Conservation (phyloP, 37 sponge, comb jelly and placozoan species). For the Tethya wilhelma region DNA sequence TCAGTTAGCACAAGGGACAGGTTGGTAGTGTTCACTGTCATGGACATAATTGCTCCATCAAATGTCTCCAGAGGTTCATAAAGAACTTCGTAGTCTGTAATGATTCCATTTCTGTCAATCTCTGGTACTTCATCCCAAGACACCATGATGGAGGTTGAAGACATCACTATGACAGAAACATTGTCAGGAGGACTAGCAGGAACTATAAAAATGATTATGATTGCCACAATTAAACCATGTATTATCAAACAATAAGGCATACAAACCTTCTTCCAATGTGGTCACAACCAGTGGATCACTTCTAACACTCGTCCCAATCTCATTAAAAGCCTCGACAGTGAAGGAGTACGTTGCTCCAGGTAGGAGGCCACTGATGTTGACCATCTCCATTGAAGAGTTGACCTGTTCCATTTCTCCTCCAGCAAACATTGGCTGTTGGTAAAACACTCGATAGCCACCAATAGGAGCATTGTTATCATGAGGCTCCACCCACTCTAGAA, state of each 20-base stretch:
- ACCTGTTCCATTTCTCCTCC: conserved; percentile 5
- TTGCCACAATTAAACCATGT: neutral
- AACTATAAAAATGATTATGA: too few relatives aligned
- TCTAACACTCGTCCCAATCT: conserved; percentile 34
- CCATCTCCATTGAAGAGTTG: conserved; percentile 4
- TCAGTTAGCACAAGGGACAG: neutral
- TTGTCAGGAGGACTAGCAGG: conserved; percentile 11
- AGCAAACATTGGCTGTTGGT: conserved; percentile 31
- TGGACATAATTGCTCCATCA: neutral
- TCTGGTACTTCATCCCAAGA: conserved; percentile 24
- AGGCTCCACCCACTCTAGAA: conserved; percentile 51
- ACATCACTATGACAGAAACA: neutral
- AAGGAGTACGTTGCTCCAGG: conserved; percentile 62
- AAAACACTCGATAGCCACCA: conserved; percentile 31
- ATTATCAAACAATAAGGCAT: neutral
- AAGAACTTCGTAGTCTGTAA: conserved; percentile 47
- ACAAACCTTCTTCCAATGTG: conserved; percentile 52
- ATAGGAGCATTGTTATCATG: conserved; percentile 68
- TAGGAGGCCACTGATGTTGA: conserved; percentile 35
- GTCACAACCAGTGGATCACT: conserved; percentile 31
- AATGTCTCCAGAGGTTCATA: conserved; percentile 45
- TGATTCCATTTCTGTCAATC: conserved; percentile 46
- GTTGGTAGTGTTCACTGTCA: neutral
- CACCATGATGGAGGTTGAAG: conserved; percentile 31
- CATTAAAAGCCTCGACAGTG: conserved; percentile 58